Base-by-base conservation (phyloP, 2,113 vertebrate genomes). In the Micronisus gabar region DNA sequence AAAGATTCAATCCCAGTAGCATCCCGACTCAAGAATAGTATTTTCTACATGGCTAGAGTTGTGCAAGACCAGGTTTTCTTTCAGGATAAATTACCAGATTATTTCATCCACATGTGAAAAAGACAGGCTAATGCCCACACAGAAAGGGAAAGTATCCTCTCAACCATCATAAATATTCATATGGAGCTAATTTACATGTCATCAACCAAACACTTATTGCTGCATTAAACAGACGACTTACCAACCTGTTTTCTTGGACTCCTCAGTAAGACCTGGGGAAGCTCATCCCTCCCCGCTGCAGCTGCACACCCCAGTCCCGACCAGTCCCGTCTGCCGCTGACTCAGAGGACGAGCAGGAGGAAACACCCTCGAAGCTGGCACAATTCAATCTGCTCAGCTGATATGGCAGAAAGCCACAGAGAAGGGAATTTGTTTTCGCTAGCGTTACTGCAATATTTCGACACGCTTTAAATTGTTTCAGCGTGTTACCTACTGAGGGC, bases 271-370 rank as follows among this genome's bases (percentile, higher is more conserved):
- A 43, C 16, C 26, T 5, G 9, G 21, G 48, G 34, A 13, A 79
- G 9, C 7, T 63, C 1, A 0, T 41, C 36, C 30, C 29, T 43
- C 73, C 9, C 34, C 4, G 2, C 20, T 9, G 48, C 59, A 68
- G 29, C 41, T 0, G 0, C n/a, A 45, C 16, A 8, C 0, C 0
- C 14, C 19, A 15, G 36, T 10, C 71, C 50, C 20, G 52, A 23
- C 18, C 36, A 70, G 32, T 3, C 15, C 38, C 15, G 21, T 20
- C 63, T 36, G 36, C 27, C 6, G 5, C 4, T 7, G 34, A 29
- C 47, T 58, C 38, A 10, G 45, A 82, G 23, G n/a, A 95, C 1
- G 3, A 83, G 29, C 19, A 6, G 50, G n/a, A 73, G 3, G 36
- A 76, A 71, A 38, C 34, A 62, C 34, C 23, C 48, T 65, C 12